Evolutionary conservation across 2,113 vertebrate species (phyloP), one percentile per base, ranked within the genome.

Genomic region (Sarotherodon lohbergeri): DNA sequence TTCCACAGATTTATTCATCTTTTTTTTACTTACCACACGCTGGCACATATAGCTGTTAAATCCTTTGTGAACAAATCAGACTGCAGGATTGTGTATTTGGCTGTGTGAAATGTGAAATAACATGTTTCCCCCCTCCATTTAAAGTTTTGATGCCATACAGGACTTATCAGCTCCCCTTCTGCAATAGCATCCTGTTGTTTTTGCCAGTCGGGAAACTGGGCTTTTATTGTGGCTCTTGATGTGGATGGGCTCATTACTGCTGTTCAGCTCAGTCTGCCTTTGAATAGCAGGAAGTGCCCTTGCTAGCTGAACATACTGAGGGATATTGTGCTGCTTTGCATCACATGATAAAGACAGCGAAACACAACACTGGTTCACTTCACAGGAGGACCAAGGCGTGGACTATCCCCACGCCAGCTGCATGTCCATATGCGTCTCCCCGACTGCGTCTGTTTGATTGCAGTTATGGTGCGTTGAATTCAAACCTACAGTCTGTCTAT

Each of bases 221-320:
- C 90, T 92, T 88, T 91, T 89, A 93, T 90, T 86, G 78, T 43
- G 89, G 55, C 84, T 54, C 85, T 90, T 91, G 89, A 90, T 92
- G 91, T 90, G 89, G 89, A 92, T 79, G 90, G 84, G 85, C 90
- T 93, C 86, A 80, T 93, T 93, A 90, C 83, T 84, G 88, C 88
- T 16, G 79, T 86, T 91, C 76, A 86, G 29, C 17, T 79, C 80
- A 32, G 79, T 48, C 55, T 80, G 88, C 61, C 73, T 88, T 82
- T 91, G 90, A 90, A 88, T 90, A 78, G 88, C 85, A 91, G 91
- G 94, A 95, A 92, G 93, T 85, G 89, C 71, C 90, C 48, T 76
- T 7, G 83, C 83, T 87, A 39, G 83, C 89, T 8, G 89, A 82
- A 71, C 87, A 52, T 39, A 54, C 91, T 57, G 83, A 84, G 85